Conservation (phyloP, 2,888 invertebrate genomes). For the Pinctada fucata region DNA sequence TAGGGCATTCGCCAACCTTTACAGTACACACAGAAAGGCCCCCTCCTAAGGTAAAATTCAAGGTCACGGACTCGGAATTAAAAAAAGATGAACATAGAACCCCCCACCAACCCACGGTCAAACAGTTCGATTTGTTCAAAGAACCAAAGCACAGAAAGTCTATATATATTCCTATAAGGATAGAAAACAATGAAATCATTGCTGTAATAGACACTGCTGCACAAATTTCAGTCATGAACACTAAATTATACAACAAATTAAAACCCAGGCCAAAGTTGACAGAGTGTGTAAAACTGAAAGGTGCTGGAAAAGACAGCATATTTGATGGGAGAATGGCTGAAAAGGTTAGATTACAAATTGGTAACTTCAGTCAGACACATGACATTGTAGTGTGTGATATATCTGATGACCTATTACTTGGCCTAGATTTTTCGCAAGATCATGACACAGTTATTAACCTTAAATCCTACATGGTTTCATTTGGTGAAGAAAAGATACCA, state of each 20-base stretch:
- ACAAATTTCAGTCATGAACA: slow-evolving; percentile 17
- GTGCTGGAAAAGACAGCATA: not conserved
- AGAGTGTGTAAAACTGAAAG: slow-evolving; percentile 8
- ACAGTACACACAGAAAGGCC: not conserved
- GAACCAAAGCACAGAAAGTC: not conserved
- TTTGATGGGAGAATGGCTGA: not conserved
- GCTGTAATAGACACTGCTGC: slow-evolving; percentile 10
- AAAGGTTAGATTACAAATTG: slow-evolving; percentile 1
- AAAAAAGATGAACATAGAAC: too few species aligned
- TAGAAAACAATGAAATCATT: not conserved
- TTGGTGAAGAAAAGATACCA: not conserved
- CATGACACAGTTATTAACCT: not conserved
- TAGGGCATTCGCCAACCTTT: not conserved
- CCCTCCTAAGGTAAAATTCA: not conserved
- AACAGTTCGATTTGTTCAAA: too few species aligned
- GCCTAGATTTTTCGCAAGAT: not conserved
- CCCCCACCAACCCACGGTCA: too few species aligned
- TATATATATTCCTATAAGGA: not conserved
- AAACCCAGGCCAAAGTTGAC: slow-evolving; percentile 1
- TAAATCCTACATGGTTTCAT: not conserved
- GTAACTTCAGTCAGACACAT: not conserved
- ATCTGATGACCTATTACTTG: not conserved
- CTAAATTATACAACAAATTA: not conserved
- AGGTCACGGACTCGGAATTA: not conserved
- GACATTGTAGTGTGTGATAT: slow-evolving; percentile 6